phyloP scores from a whole-genome alignment of 2,113 vertebrate species.

The Oreotrochilus melanogaster region DNA sequence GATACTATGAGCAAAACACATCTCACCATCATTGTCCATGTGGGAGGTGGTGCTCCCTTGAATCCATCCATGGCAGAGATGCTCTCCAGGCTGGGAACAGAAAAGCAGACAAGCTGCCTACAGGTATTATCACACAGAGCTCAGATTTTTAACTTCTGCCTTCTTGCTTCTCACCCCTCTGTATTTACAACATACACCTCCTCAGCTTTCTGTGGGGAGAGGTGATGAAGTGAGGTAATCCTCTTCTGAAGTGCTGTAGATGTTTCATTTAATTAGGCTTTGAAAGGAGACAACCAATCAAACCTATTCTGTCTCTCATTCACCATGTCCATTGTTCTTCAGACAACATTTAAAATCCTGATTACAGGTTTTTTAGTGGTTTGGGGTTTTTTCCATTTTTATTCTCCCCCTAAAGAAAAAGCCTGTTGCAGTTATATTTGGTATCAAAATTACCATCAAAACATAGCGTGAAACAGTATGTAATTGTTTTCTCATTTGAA shows the following conservation, averaged over 20 bases:
- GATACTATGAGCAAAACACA: background rate
- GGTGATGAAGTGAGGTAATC: background rate
- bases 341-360: background rate
- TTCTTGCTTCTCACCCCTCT: background rate
- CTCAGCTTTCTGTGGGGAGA: background rate
- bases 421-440: background rate
- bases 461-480: background rate
- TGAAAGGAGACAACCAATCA: background rate
- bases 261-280: background rate
- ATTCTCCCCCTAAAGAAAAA: slow-evolving; percentile 6
- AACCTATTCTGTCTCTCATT: background rate
- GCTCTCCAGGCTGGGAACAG: background rate
- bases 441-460: slow-evolving; percentile 34
- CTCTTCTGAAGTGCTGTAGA: background rate
- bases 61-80: background rate
- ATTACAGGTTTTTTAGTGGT: background rate
- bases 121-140: background rate
- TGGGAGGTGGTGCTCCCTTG: background rate
- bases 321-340: background rate
- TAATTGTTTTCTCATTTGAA: slow-evolving; percentile 56
- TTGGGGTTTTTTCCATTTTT: background rate
- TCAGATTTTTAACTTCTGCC: background rate
- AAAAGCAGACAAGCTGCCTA: background rate
- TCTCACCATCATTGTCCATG: background rate
- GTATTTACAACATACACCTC: background rate